phyloP scores from a whole-genome alignment of 1,140 invertebrate species.

The Anastrepha obliqua region DNA sequence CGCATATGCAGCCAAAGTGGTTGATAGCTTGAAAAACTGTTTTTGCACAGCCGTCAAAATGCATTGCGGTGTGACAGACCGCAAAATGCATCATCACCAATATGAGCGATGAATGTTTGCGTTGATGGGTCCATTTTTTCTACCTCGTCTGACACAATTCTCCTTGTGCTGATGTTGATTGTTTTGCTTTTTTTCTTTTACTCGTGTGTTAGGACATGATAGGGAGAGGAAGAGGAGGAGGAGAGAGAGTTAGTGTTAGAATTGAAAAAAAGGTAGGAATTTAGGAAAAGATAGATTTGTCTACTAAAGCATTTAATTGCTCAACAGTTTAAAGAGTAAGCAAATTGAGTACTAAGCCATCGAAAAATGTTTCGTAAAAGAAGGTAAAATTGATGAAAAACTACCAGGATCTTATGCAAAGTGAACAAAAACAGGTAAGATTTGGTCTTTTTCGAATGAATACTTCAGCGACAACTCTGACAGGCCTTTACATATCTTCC shows the following conservation, averaged over 20 bases:
- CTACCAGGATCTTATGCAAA: too few species aligned
- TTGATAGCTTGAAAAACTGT: slow-evolving; percentile 74
- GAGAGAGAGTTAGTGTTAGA: too few species aligned
- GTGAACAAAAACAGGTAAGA: too few species aligned
- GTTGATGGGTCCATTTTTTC: slow-evolving; percentile 72
- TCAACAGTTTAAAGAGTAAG: too few species aligned
- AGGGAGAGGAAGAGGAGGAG: background rate
- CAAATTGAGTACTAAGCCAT: background rate
- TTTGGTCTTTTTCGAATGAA: too few species aligned
- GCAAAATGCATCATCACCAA: slow-evolving; percentile 74
- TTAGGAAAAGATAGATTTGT: too few species aligned
- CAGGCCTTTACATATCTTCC: too few species aligned
- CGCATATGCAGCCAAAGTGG: slow-evolving; percentile 70
- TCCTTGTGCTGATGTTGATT: slow-evolving; percentile 32
- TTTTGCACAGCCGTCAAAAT: slow-evolving; percentile 73
- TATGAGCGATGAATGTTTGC: slow-evolving; percentile 73
- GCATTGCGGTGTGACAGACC: slow-evolving; percentile 73
- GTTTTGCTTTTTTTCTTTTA: slow-evolving; percentile 16
- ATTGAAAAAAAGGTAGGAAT: too few species aligned
- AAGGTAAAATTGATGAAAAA: too few species aligned
- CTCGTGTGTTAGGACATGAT: background rate
- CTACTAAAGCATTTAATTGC: too few species aligned
- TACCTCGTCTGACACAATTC: slow-evolving; percentile 41
- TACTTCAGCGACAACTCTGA: too few species aligned
- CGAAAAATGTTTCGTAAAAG: too few species aligned